Percentiles rank a stretch among this genome's conserved stretches.
Evolutionary conservation across 1,140 invertebrate species (phyloP).

Genomic region (Drosophila arizonae): DNA sequence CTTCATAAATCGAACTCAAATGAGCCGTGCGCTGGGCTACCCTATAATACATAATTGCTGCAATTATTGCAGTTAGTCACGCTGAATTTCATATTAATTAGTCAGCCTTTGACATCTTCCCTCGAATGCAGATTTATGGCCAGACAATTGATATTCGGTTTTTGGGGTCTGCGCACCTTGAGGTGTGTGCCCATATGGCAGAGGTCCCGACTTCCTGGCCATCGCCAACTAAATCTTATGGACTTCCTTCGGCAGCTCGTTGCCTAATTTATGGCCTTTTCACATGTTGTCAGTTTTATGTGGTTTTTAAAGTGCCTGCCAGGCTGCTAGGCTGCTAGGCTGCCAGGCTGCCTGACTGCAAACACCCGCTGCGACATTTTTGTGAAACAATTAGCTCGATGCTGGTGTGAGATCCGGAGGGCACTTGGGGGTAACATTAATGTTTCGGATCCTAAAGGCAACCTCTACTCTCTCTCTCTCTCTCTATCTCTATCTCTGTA

Average conservation of each 20-base stretch:
- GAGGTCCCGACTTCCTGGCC: constrained; percentile 60
- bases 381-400: constrained; percentile 66
- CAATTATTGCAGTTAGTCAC: constrained; percentile 59
- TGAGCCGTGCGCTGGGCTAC: constrained; percentile 28
- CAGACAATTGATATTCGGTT: constrained; percentile 61
- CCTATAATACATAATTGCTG: background rate
- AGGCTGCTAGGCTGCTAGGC: no score
- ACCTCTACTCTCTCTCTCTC: background rate
- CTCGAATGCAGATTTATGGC: constrained; percentile 61
- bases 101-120: constrained; percentile 48
- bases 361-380: constrained; percentile 70
- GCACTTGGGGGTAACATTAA: constrained; percentile 30
- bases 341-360: constrained; percentile 6
- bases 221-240: constrained; percentile 54
- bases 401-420: constrained; percentile 30
- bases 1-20: constrained; percentile 32
- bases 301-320: constrained; percentile 72
- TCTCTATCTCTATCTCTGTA: background rate
- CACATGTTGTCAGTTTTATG: constrained; percentile 82
- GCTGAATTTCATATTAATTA: constrained; percentile 75
- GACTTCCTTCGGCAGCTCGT: constrained; percentile 31
- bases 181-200: constrained; percentile 75
- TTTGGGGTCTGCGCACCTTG: constrained; percentile 24
- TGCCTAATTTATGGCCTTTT: constrained; percentile 77
- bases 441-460: constrained; percentile 19